Evolutionary conservation across 2,113 vertebrate species (phyloP), one percentile per base, ranked within the genome.

Genomic region (Poeciliopsis retropinna): DNA sequence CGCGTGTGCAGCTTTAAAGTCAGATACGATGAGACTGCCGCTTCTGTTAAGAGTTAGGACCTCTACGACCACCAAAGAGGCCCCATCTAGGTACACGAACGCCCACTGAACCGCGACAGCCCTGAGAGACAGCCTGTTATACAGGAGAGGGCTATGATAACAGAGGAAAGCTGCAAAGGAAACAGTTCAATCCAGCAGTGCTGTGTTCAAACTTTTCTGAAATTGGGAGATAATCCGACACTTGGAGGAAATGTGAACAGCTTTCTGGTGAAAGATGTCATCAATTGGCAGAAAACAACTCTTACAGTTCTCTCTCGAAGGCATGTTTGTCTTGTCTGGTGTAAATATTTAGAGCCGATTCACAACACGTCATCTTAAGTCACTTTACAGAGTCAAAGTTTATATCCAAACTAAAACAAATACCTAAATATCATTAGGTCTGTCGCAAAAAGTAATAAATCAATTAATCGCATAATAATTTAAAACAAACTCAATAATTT

Each of bases 81-180:
- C 75, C 72, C 83, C 17, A 66, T 74, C 79, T 30, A 64, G 80
- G 83, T 76, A 64, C 83, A 67, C 65, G 84, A 83, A 27, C 51
- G 66, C 54, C 84, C 47, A 67, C 72, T 67, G 81, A 67, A 85
- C 72, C 86, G 47, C 81, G 75, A 78, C 82, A 87, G 39, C 69
- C 80, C 75, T 81, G 72, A 25, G 75, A 73, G 82, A 72, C 60
- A 1, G 64, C 14, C 1, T 57, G 78, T 73, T 73, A 66, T 67
- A 67, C 54, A 39, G 78, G 63, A 6, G 22, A 57, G 10, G 28
- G 71, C 75, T 31, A 51, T 64, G 61, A 82, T 34, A 83, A 68
- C 78, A 44, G 71, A 41, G 29, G 74, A 75, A 41, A 69, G n/a
- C 70, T 32, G 70, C 19, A 14, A 14, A 60, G 22, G 5, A 63